Evolutionary conservation across 2,888 invertebrate species (phyloP).

Genomic region (Ischnura elegans): DNA sequence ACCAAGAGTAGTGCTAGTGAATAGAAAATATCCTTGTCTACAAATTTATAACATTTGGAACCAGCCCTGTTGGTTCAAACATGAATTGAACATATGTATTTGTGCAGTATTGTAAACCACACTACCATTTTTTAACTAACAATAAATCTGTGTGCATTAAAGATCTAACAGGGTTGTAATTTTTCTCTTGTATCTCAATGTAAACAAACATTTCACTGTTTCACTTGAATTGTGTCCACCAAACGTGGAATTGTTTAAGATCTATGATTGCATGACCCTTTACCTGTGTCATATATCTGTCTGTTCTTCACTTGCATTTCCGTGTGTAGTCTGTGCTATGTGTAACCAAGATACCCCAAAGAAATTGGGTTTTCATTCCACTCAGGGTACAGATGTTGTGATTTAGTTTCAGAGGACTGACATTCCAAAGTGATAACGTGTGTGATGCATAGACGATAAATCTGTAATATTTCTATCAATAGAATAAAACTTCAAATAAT

Average conservation of each 20-base stretch:
- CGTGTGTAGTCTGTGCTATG: not conserved
- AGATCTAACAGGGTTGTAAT: not conserved
- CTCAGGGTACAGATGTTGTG: conserved; percentile 1
- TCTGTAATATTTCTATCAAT: not conserved
- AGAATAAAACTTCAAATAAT: not conserved
- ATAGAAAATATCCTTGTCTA: not conserved
- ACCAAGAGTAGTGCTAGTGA: not conserved
- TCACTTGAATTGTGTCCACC: not conserved
- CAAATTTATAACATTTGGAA: not conserved
- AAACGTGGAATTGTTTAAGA: not conserved
- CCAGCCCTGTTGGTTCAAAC: not conserved
- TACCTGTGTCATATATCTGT: not conserved
- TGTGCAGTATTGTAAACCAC: not conserved
- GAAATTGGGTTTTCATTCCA: not conserved
- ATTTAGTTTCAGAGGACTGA: not conserved
- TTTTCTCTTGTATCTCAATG: not conserved
- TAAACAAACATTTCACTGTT: not conserved
- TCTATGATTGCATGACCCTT: not conserved
- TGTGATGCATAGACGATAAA: not conserved
- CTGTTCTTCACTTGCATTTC: not conserved
- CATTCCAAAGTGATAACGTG: not conserved
- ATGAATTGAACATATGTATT: not conserved
- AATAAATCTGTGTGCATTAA: not conserved
- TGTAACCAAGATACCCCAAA: not conserved
- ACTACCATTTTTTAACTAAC: not conserved